phyloP scores from a whole-genome alignment of 1,140 invertebrate species.

The Bombus cullumanus region DNA sequence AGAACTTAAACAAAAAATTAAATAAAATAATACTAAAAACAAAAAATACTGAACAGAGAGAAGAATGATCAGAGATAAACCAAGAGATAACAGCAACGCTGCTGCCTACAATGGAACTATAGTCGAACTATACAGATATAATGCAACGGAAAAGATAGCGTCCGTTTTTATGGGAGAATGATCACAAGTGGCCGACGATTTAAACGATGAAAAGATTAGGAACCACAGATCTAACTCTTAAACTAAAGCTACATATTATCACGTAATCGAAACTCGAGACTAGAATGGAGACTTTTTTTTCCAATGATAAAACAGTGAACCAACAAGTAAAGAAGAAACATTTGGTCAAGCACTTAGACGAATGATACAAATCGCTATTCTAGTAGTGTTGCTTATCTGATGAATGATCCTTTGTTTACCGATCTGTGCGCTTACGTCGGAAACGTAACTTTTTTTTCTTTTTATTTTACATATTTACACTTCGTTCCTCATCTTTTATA shows the following conservation, averaged over 20 bases:
- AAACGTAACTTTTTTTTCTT: constrained; percentile 26
- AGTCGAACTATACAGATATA: background rate
- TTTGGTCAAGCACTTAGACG: constrained; percentile 56
- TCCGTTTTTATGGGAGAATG: constrained; percentile 13
- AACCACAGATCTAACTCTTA: constrained; percentile 38
- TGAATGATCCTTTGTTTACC: constrained; percentile 37
- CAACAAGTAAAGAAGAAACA: constrained; percentile 13
- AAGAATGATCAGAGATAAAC: background rate
- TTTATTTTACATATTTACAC: constrained; percentile 53
- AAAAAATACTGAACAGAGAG: background rate
- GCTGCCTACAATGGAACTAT: background rate
- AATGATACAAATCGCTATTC: constrained; percentile 50
- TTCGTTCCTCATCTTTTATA: background rate
- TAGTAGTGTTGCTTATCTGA: constrained; percentile 43
- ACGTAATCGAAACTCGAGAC: constrained; percentile 9
- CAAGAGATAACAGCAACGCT: background rate
- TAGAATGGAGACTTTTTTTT: background rate
- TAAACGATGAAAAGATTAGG: constrained; percentile 41
- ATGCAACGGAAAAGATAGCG: background rate
- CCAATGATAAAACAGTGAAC: constrained; percentile 5
- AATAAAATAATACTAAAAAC: background rate
- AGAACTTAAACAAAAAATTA: background rate
- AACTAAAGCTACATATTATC: constrained; percentile 29
- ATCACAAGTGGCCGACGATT: background rate
- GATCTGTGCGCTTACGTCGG: constrained; percentile 54